Evolutionary conservation across 2,113 vertebrate genomes (phyloP), one percentile per base, ranked within the genome.

Genomic region (Tragelaphus strepsiceros): DNA sequence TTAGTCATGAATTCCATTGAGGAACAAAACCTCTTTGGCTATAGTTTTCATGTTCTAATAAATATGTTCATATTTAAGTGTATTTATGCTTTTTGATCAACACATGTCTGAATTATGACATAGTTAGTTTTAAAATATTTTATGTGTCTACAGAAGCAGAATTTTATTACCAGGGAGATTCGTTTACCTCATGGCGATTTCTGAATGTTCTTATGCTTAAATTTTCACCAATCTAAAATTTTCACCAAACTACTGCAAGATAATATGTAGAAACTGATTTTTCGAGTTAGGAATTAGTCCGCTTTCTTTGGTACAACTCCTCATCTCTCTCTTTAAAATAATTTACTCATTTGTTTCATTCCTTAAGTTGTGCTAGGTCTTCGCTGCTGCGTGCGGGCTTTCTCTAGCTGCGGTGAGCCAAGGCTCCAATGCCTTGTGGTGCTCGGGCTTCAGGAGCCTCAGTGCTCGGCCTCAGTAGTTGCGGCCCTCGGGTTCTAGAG

Each of bases 271-370:
- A 89, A 54, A 51, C 13, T 61, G 26, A 80, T 67, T 96, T 88
- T 82, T 13, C 6, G 32, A 21, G 3, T 78, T 78, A 22, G 32
- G 22, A 26, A 30, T 61, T 86, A n/a, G 85, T 78, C 51, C 26
- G 11, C 6, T 35, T 11, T 13, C 64, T 94, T 90, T 35, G 39
- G 6, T n/a, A 11, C 78, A 71, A 59, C 12, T 24, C 30, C 15
- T 32, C n/a, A 12, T 58, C 32, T 51, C 32, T 74, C 14, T 26
- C 67, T 13, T 74, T 24, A 74, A 7, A 13, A 3, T 3, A 7
- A 1, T 7, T 24, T 22, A 2, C 35, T 13, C 11, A 0, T 6
- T 1, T 2, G 35, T 2, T 24, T 22, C 1, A 13, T 2, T 3
- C 12, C 13, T 2, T 22, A 1, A 12, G 11, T 0, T 3, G 35